A percentile compares a stretch with the other conserved stretches of the same genome.
Evolutionary conservation across 2,888 invertebrate species (phyloP).

Genomic region (Cactoblastis cactorum): DNA sequence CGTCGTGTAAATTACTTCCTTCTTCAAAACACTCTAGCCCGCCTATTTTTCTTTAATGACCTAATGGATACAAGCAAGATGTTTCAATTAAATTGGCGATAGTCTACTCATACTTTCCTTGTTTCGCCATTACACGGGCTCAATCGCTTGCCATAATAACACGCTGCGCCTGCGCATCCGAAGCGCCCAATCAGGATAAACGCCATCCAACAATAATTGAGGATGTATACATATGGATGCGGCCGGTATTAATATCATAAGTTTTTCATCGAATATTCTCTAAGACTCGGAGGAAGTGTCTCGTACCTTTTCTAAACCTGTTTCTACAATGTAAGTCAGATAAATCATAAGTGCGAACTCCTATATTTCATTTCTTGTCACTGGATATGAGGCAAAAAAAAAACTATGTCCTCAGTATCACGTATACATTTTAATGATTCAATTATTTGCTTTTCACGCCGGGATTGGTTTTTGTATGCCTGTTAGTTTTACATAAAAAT

Average conservation of each 20-base stretch:
- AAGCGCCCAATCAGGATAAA: slow-evolving; percentile 11
- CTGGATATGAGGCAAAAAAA: background rate
- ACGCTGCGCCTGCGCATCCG: slow-evolving; percentile 13
- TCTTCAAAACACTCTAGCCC: background rate
- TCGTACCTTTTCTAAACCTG: slow-evolving; percentile 15
- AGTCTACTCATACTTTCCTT: slow-evolving; percentile 16
- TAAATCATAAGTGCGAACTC: slow-evolving; percentile 7
- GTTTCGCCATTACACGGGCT: slow-evolving; percentile 8
- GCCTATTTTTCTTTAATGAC: slow-evolving; percentile 16
- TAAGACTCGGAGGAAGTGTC: slow-evolving; percentile 19
- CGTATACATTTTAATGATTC: slow-evolving; percentile 13
- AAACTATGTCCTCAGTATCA: slow-evolving; percentile 8
- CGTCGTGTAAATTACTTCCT: background rate
- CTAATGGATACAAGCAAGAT: slow-evolving; percentile 20
- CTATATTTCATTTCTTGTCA: slow-evolving; percentile 11
- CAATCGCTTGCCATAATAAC: slow-evolving; percentile 21
- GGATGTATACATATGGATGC: slow-evolving; percentile 43
- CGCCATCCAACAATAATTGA: slow-evolving; percentile 32
- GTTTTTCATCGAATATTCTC: slow-evolving; percentile 22
- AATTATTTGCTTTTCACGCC: slow-evolving; percentile 10
- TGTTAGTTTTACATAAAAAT: slow-evolving; percentile 9
- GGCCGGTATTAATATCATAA: slow-evolving; percentile 22
- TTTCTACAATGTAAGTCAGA: slow-evolving; percentile 5
- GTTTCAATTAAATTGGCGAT: slow-evolving; percentile 24
- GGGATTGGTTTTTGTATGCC: background rate